Evolutionary conservation across 2,888 invertebrate genomes (phyloP).

Genomic region (Hybos culiciformis): DNA sequence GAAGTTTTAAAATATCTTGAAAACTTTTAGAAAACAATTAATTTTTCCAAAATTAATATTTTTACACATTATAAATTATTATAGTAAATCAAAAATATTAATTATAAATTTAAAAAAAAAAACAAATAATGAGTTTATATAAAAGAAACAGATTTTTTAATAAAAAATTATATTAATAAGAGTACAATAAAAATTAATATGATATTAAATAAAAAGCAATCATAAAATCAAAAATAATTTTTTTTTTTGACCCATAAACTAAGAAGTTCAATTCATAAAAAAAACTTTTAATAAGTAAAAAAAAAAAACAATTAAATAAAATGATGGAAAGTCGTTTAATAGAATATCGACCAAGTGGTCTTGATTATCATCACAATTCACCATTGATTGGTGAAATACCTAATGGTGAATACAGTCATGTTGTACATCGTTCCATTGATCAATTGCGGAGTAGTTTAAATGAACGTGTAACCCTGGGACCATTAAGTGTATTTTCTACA

Average conservation of each 20-base stretch:
- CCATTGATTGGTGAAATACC: slow-evolving; percentile 55
- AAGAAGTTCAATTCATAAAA: background rate
- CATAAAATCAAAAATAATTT: too few relatives aligned
- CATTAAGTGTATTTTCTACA: slow-evolving; percentile 33
- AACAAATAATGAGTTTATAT: too few relatives aligned
- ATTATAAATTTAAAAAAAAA: too few relatives aligned
- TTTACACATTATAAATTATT: too few relatives aligned
- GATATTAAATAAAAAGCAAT: too few relatives aligned
- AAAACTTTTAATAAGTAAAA: background rate
- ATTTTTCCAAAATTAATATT: too few relatives aligned
- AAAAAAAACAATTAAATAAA: background rate
- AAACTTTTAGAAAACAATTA: too few relatives aligned
- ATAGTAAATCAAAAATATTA: too few relatives aligned
- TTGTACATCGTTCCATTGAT: slow-evolving; percentile 51
- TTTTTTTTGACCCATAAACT: background rate
- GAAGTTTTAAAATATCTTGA: too few relatives aligned
- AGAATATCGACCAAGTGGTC: slow-evolving; percentile 45
- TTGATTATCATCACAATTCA: slow-evolving; percentile 51
- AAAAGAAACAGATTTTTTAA: too few relatives aligned
- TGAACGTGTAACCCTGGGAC: slow-evolving; percentile 44
- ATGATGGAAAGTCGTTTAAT: slow-evolving; percentile 43
- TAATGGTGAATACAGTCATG: slow-evolving; percentile 46
- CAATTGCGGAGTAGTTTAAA: slow-evolving; percentile 47
- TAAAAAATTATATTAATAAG: too few relatives aligned
- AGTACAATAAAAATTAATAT: too few relatives aligned